Base-by-base conservation (phyloP, 2,888 invertebrate species). In the Ectemnius lituratus region DNA sequence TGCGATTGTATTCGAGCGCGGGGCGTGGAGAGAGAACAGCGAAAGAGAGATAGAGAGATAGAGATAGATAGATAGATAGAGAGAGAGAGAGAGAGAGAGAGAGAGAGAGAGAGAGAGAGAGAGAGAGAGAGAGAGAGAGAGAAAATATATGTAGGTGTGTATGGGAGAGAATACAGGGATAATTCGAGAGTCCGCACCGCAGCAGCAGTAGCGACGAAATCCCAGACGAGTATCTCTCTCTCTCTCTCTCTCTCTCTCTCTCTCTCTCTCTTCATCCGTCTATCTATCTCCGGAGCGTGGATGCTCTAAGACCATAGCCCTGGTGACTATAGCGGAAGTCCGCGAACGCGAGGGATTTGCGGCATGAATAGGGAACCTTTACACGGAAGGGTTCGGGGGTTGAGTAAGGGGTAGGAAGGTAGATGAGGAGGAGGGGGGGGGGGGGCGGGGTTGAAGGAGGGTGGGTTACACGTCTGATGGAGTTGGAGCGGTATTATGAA, bases 1-100 rank as follows among this genome's bases (percentile, higher is more conserved):
- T 70, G 70, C 37, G 70, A 70, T 59, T 66, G 67, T 37, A 67
- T 67, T 52, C 49, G 59, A 66, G 66, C 60, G 52, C 18, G 60
- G 70, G 59, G 67, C 70, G 66, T 70, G 66, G 66, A 70, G 67
- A 59, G 59, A 61, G 46, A 68, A 60, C 23, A 37, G 27, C 11
- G 68, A 58, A 11, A 37, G 37, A 37, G 59, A 61, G 59, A 61
- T 20, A 37, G 46, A 37, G 56, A 20, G 70, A 68, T 61, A 60
- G 28, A 37, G 27, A 6, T 47, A 18, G 46, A 68, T 60, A 58
- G n/a, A 37, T 23, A 37, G 46, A 45, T 27, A 23, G 70, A 62
- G 68, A 60, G 28, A 37, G 28, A 6, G 58, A 16, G 46, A 68
- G 60, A 47, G 59, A 61, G 59, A 61, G 59, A 61, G 59, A 61